Evolutionary conservation across 2,888 invertebrate species (phyloP).

Genomic region (Apomyelois bistriatella): DNA sequence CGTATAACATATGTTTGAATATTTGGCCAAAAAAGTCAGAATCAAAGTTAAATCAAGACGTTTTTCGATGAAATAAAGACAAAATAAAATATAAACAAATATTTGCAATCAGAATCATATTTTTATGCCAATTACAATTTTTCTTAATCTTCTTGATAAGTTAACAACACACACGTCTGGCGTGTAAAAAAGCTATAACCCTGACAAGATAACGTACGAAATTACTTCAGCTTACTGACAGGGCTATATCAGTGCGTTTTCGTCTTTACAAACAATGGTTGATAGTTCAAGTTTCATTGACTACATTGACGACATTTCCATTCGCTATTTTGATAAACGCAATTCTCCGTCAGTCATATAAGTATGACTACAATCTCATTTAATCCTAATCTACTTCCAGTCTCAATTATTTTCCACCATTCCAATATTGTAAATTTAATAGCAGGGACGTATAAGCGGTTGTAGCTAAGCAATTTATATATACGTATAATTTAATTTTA

Average conservation of each 20-base stretch:
- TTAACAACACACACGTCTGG: no score
- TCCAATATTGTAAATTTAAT: constrained; percentile 24
- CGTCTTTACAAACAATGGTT: not conserved
- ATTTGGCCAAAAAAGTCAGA: no score
- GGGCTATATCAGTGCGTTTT: not conserved
- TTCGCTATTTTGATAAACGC: not conserved
- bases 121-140: no score
- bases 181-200: no score
- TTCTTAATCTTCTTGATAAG: no score
- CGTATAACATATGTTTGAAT: no score
- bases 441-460: constrained; percentile 21
- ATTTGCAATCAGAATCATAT: no score
- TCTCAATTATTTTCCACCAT: constrained; percentile 25
- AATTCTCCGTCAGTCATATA: not conserved
- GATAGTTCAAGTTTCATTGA: not conserved
- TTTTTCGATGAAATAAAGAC: no score
- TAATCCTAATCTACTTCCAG: constrained; percentile 23
- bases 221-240: not conserved
- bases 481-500: constrained; percentile 46
- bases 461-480: constrained; percentile 32
- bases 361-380: not conserved
- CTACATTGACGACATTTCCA: not conserved
- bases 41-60: no score
- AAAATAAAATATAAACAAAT: no score
- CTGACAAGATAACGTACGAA: no score